Percentiles rank a stretch among this genome's conserved stretches.
phyloP scores from a whole-genome alignment of 1,140 invertebrate species.

The Globodera rostochiensis region DNA sequence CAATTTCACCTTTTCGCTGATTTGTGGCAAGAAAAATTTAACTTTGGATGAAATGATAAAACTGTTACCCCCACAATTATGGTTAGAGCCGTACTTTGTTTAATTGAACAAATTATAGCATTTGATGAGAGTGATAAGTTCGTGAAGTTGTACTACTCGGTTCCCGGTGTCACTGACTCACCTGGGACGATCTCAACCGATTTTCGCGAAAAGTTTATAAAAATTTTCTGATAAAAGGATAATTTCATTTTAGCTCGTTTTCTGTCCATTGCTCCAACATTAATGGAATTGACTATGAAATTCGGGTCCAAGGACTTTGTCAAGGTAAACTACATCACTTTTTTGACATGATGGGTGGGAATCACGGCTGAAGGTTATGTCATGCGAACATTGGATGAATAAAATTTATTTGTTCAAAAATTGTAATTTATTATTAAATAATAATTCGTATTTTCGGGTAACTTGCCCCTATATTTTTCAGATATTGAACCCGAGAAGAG shows the following conservation, averaged over 20 bases:
- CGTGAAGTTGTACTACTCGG: slow-evolving; percentile 55
- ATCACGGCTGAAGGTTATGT: too few relatives aligned
- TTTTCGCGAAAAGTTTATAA: slow-evolving; percentile 43
- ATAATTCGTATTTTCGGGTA: too few relatives aligned
- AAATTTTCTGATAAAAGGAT: slow-evolving; percentile 12
- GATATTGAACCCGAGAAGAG: slow-evolving; percentile 44
- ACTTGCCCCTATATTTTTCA: neutral
- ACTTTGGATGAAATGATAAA: neutral
- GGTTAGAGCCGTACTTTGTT: neutral
- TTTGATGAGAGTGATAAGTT: slow-evolving; percentile 60
- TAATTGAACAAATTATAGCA: slow-evolving; percentile 29
- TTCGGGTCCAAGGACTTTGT: slow-evolving; percentile 42
- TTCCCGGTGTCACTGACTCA: slow-evolving; percentile 42
- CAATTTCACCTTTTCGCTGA: too few relatives aligned
- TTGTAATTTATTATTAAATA: neutral
- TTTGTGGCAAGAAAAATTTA: too few relatives aligned
- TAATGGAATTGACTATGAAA: slow-evolving; percentile 50
- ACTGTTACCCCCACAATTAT: neutral
- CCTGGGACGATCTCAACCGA: slow-evolving; percentile 31
- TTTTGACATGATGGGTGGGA: too few relatives aligned
- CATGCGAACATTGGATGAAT: too few relatives aligned
- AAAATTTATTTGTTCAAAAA: too few relatives aligned
- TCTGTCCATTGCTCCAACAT: slow-evolving; percentile 38
- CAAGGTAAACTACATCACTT: neutral
- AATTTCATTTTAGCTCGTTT: slow-evolving; percentile 50